A percentile compares a stretch with the other conserved stretches of the same genome.
Conservation (phyloP, 2,888 invertebrate genomes). For the Pollenia amentaria region DNA sequence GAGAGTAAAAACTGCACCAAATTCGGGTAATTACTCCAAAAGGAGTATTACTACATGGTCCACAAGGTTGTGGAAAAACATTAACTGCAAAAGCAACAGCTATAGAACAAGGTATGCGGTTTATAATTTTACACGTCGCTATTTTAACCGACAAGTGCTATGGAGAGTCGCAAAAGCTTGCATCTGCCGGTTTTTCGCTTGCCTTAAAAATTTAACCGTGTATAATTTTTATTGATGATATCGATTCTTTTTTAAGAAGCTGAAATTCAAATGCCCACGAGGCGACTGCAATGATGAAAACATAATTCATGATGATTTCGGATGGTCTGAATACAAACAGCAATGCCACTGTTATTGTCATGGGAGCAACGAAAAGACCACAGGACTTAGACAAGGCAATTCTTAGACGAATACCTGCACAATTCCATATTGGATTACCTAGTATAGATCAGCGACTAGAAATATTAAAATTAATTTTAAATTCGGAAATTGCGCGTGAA, state of each 20-base stretch:
- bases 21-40: conserved; percentile 96
- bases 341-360: conserved; percentile 93
- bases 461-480: no score
- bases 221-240: conserved; percentile 98
- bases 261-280: conserved; percentile 97
- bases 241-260: conserved; percentile 97
- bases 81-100: conserved; percentile 98
- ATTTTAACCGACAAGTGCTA: conserved; percentile 99
- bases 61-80: conserved; percentile 98
- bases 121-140: conserved; percentile 97
- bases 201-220: conserved; percentile 96
- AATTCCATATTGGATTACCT: no score
- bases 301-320: conserved; percentile 99
- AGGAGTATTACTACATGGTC: conserved; percentile 97
- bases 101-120: conserved; percentile 95
- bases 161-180: conserved; percentile 98
- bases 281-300: conserved; percentile 99
- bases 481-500: no score
- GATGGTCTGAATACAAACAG: conserved; percentile 97
- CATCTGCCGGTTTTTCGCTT: conserved; percentile 97
- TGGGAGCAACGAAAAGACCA: conserved; percentile 99
- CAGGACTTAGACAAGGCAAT: conserved; percentile 98
- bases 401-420: conserved; percentile 96
- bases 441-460: no score
- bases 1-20: no score